Evolutionary conservation across 2,113 vertebrate genomes (phyloP).

Genomic region (Dromiciops gliroides): DNA sequence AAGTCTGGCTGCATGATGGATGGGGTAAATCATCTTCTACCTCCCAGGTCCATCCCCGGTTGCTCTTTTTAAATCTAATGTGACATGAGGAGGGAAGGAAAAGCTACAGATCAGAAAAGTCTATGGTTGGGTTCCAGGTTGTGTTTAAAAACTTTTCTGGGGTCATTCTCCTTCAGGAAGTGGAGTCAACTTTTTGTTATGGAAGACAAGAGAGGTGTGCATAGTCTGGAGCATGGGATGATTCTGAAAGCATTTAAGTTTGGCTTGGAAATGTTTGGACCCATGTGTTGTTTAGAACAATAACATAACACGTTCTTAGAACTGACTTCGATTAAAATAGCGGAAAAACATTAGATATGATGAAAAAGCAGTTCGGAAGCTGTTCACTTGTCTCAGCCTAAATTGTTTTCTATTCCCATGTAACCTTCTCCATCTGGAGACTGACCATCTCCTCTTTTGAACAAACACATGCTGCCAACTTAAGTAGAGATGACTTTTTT

Average conservation of each 20-base stretch:
- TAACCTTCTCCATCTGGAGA: not conserved
- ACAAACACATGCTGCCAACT: rapidly evolving
- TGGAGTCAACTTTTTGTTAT: not conserved
- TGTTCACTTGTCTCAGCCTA: too few species aligned
- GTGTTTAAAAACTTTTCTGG: not conserved
- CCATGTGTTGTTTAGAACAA: not conserved
- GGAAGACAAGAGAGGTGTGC: not conserved
- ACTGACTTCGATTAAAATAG: not conserved
- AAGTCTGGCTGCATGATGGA: not conserved
- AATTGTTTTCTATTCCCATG: rapidly evolving
- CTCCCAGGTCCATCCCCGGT: not conserved
- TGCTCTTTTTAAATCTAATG: not conserved
- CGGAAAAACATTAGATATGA: not conserved
- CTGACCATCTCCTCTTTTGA: not conserved
- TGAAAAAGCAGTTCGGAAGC: not conserved
- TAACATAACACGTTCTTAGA: not conserved
- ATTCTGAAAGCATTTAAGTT: not conserved
- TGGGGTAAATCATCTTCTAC: rapidly evolving
- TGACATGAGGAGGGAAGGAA: not conserved
- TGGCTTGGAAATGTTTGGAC: not conserved
- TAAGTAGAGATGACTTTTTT: rapidly evolving
- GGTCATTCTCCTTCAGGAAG: not conserved
- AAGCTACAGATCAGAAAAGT: not conserved
- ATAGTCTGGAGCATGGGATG: not conserved
- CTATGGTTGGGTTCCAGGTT: not conserved